Base-by-base conservation (phyloP, 2,113 vertebrate species). In the Chloebia gouldiae region DNA sequence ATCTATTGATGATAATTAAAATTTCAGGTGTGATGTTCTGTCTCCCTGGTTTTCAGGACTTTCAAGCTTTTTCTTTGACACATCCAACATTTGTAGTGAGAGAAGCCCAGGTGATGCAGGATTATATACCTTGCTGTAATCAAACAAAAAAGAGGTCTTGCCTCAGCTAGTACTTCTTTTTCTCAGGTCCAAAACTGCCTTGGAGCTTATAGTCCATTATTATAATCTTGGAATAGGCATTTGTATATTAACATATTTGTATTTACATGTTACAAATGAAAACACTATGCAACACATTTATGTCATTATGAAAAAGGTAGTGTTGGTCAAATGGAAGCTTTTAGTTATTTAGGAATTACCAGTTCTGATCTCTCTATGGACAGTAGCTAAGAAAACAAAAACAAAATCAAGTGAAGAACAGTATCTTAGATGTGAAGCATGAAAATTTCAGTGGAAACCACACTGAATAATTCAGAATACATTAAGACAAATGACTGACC, bases 1-100 rank as follows among this genome's bases (percentile, higher is more conserved):
- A 23, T 39, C 39, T 19, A 0, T 27, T 0, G 0, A 40, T 25
- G 44, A 77, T 25, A 17, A 81, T 18, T n/a, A 23, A n/a, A 73
- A 63, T 53, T 68, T 68, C 39, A 89, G 31, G 13, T 65, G 37
- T 69, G 44, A 64, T 68, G 40, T 44, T 23, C 12, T 10, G 3
- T 15, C 39, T 77, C 13, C 45, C 39, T 39, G 18, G 30, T 54
- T 82, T 71, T 56, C 70, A 85, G 14, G 33, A 59, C 31, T 73
- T 80, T 64, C 15, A 42, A 39, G 2, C 22, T 42, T 56, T 78
- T 89, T 42, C 35, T 80, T 51, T 11, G 37, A 39, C 27, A 47
- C 14, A 37, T 1, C 5, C 33, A 84, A 49, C 6, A 1, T 1
- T 22, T 5, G 7, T 14, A 49, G 22, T 2, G 11, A 15, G 25